A percentile compares a stretch with the other conserved stretches of the same genome.
Conservation (phyloP, 2,113 vertebrate species). For the Lucifuga dentata region DNA sequence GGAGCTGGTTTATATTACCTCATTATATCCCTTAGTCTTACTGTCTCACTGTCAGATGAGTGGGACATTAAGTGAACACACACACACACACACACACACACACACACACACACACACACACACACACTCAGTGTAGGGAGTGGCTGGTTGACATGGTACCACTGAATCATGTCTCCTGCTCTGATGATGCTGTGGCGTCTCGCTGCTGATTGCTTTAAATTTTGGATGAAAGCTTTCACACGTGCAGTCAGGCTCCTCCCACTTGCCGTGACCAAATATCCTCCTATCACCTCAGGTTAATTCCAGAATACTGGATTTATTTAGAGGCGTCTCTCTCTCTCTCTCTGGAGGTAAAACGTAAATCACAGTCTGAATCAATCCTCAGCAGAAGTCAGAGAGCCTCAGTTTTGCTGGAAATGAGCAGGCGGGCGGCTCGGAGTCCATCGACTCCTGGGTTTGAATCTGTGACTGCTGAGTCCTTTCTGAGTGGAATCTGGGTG, state of each 20-base stretch:
- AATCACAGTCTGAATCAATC: slow-evolving; percentile 45
- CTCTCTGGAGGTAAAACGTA: slow-evolving; percentile 38
- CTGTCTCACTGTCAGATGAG: slow-evolving; percentile 30
- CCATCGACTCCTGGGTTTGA: no score
- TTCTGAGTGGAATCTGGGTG: no score
- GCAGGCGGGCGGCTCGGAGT: slow-evolving; percentile 15
- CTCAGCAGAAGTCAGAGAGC: slow-evolving; percentile 12
- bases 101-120: slow-evolving; percentile 1
- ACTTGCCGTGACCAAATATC: slow-evolving; percentile 21
- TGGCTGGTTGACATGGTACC: slow-evolving; percentile 16
- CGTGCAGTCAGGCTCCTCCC: slow-evolving; percentile 6
- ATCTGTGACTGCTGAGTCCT: no score
- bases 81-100: neutral
- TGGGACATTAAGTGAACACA: slow-evolving; percentile 11
- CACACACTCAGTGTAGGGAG: slow-evolving; percentile 23
- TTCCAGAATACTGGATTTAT: slow-evolving; percentile 30
- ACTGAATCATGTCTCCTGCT: slow-evolving; percentile 57
- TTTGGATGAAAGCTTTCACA: slow-evolving; percentile 46
- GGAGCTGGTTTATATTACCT: slow-evolving; percentile 29
- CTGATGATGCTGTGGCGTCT: slow-evolving; percentile 33
- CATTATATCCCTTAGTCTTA: slow-evolving; percentile 9
- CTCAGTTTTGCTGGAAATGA: slow-evolving; percentile 35
- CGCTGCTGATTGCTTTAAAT: slow-evolving; percentile 61
- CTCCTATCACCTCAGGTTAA: neutral
- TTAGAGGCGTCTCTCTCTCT: slow-evolving; percentile 15